Base-by-base conservation (phyloP, 35 echinoderm and acorn worm species). In the Ophioderma brevispina region DNA sequence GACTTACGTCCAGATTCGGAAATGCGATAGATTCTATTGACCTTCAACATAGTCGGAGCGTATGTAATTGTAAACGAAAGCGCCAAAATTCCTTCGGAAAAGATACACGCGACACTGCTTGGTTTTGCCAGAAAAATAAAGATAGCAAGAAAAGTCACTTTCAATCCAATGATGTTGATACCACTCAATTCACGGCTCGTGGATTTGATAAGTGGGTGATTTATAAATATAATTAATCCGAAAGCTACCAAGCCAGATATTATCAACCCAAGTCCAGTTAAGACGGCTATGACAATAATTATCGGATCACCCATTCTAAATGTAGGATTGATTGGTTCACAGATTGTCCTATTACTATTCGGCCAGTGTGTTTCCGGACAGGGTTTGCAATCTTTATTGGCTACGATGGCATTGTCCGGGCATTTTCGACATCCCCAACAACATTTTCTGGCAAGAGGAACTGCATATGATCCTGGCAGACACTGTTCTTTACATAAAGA, bases 21-120 rank as follows among this genome's bases (percentile, higher is more conserved):
- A 33, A 89, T 89, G 23, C 87, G 87, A 80, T 80, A 89, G 34
- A 89, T 89, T 31, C 87, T 25, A 34, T 80, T 89, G 13, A 89
- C 87, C 55, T 89, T 89, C 19, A 80, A 49, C 34, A 89, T 37
- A 10, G 78, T 63, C 11, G 87, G 38, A n/a, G 76, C 76, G 52
- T 80, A 81, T 21, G 50, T 78, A 25, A 89, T 36, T 4, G 77
- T 89, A 36, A 40, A 89, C 30, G 75, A 50, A 21, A 89, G 77
- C 32, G 87, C 49, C 0, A 80, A 43, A 34, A 78, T 80, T 6
- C 42, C 33, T 15, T 52, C 76, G 30, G 31, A 43, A 31, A 50
- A 13, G n/a, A 49, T 32, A 42, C 87, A 89, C 17, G 78, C 13
- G 31, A 36, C 31, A 32, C 35, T 39, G 41, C 38, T 80, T 1